These are phyloP conservation scores for Oscheius sp. DNA, from an alignment of 1,140 invertebrate species.

Conservation along the genomic window DNA sequence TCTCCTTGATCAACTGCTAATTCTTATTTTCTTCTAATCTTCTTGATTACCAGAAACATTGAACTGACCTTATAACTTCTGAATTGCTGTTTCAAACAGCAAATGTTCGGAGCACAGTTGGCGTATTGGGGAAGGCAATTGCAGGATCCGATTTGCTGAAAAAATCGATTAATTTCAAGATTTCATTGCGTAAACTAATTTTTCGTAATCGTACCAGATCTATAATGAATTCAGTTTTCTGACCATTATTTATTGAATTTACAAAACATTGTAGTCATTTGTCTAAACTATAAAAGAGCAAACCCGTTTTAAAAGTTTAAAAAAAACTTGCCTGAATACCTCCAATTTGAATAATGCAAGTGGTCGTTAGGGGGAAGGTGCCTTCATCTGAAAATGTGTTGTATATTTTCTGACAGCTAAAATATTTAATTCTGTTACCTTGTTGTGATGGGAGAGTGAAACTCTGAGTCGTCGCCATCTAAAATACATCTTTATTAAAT, in stretches of 20 bases:
- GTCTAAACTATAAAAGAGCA: neutral
- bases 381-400: neutral
- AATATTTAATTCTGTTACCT: neutral
- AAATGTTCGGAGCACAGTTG: conserved; percentile 37
- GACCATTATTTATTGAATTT: no score
- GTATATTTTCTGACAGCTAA: neutral
- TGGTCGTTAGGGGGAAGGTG: conserved; percentile 34
- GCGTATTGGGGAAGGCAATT: conserved; percentile 36
- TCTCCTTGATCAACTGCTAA: no score
- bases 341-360: conserved; percentile 29
- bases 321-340: conserved; percentile 7
- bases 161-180: no score
- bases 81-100: conserved; percentile 29
- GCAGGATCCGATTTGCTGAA: neutral
- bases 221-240: no score
- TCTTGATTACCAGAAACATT: no score
- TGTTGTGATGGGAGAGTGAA: neutral
- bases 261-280: neutral
- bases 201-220: no score
- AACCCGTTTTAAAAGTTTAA: no score
- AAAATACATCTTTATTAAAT: neutral
- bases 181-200: no score
- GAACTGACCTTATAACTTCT: conserved; percentile 32
- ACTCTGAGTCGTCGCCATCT: neutral
- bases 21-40: no score